phyloP scores from a whole-genome alignment of 92 coral and sea anemone species.

The Epizoanthus rinbou region DNA sequence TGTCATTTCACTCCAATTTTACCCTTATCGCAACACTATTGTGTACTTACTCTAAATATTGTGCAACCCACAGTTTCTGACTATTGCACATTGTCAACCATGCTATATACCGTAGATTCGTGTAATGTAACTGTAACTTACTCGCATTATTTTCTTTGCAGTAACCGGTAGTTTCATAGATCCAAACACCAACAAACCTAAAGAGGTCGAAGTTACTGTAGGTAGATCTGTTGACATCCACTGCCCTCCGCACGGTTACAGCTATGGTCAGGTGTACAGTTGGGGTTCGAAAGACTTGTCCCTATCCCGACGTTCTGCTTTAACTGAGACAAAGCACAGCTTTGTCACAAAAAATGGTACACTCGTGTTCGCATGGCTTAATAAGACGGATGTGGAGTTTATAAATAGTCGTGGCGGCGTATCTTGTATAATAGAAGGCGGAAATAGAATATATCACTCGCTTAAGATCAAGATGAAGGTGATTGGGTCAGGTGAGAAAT shows the following conservation, averaged over 20 bases:
- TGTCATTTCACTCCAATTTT: too few relatives aligned
- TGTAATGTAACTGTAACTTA: neutral
- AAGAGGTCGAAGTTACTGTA: neutral
- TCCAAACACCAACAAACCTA: too few relatives aligned
- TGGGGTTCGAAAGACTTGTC: neutral
- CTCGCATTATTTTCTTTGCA: neutral
- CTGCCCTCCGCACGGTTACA: slow-evolving; percentile 8
- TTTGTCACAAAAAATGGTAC: slow-evolving; percentile 30
- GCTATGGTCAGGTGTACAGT: slow-evolving; percentile 30
- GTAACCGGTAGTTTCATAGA: neutral
- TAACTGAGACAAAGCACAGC: slow-evolving; percentile 16
- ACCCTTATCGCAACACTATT: too few relatives aligned
- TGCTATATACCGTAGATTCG: neutral
- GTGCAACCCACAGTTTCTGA: too few relatives aligned
- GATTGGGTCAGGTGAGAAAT: slow-evolving; percentile 11
- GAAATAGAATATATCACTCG: neutral
- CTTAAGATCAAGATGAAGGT: slow-evolving; percentile 1
- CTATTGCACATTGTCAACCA: too few relatives aligned
- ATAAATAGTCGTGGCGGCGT: neutral
- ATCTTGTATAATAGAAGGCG: slow-evolving; percentile 18
- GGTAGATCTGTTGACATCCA: slow-evolving; percentile 1
- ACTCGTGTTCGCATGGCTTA: slow-evolving; percentile 19
- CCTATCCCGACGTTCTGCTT: neutral
- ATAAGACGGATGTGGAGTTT: neutral
- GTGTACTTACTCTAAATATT: too few relatives aligned